Percentiles rank a stretch among this genome's conserved stretches.
Conservation (phyloP, 2,888 invertebrate species). For the Drosophila hamatofila region DNA sequence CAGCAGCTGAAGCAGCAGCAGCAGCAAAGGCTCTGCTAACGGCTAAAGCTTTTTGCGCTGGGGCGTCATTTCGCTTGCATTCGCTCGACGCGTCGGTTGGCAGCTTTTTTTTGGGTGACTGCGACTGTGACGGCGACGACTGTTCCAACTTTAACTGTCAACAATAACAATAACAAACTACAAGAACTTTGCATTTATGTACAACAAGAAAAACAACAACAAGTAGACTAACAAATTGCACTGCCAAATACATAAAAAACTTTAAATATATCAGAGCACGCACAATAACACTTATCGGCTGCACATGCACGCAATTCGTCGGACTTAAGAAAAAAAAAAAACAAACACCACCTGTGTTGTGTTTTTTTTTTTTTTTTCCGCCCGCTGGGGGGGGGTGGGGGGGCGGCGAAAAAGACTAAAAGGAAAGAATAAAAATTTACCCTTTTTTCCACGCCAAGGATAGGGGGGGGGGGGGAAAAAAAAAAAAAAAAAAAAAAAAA, state of each 20-base stretch:
- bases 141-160: conserved; percentile 36
- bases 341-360: too few relatives aligned
- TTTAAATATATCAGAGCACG: too few relatives aligned
- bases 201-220: conserved; percentile 34
- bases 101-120: conserved; percentile 40
- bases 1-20: conserved; percentile 7
- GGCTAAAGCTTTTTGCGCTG: conserved; percentile 46
- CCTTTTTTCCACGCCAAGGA: too few relatives aligned
- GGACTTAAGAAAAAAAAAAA: too few relatives aligned
- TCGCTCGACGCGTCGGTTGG: conserved; percentile 80
- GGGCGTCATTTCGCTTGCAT: conserved; percentile 82
- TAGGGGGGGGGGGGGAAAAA: too few relatives aligned
- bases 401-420: too few relatives aligned
- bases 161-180: conserved; percentile 40
- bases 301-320: too few relatives aligned
- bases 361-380: too few relatives aligned
- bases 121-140: conserved; percentile 28
- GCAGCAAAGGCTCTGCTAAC: conserved; percentile 43
- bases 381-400: too few relatives aligned
- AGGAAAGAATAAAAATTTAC: too few relatives aligned
- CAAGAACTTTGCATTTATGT: conserved; percentile 60
- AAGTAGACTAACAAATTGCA: conserved; percentile 60
- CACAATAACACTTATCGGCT: too few relatives aligned
- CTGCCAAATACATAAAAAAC: conserved; percentile 49
- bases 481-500: too few relatives aligned